phyloP scores from a whole-genome alignment of 2,888 invertebrate species.

The Calameuta pallipes region DNA sequence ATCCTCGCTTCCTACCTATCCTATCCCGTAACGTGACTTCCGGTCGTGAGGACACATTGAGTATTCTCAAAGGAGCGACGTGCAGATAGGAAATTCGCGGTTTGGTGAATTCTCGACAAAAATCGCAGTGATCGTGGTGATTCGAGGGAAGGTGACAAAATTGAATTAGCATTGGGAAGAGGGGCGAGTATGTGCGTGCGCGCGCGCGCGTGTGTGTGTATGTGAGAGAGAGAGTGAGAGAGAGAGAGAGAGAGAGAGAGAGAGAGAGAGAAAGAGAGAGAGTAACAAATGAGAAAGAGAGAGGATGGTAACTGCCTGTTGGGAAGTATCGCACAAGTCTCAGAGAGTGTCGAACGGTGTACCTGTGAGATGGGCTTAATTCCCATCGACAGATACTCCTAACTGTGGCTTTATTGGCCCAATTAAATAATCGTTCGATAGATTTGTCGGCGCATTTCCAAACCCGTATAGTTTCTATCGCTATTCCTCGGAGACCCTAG shows the following conservation, averaged over 20 bases:
- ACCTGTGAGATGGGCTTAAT: constrained; percentile 27
- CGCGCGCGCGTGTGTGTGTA: background rate
- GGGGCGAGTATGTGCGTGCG: background rate
- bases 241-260: background rate
- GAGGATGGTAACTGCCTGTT: background rate
- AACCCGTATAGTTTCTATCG: background rate
- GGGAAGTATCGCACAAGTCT: background rate
- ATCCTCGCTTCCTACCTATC: background rate
- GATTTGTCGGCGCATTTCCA: background rate
- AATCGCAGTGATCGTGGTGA: background rate
- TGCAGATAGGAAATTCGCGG: background rate
- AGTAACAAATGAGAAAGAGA: background rate
- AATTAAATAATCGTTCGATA: constrained; percentile 21
- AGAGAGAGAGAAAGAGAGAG: constrained; percentile 15
- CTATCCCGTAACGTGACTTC: background rate
- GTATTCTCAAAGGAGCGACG: too few relatives aligned
- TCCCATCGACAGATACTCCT: constrained; percentile 4
- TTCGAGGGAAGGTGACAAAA: background rate
- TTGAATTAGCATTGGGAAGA: background rate
- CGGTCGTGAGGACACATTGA: background rate
- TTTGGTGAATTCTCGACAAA: background rate
- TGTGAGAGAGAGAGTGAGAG: too few relatives aligned
- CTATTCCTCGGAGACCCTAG: background rate
- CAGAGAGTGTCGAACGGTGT: constrained; percentile 8
- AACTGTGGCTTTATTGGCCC: constrained; percentile 23